These are phyloP conservation scores for Odontocolon sp. DNA, from an alignment of 2,888 invertebrate species.

Conservation along the genomic window DNA sequence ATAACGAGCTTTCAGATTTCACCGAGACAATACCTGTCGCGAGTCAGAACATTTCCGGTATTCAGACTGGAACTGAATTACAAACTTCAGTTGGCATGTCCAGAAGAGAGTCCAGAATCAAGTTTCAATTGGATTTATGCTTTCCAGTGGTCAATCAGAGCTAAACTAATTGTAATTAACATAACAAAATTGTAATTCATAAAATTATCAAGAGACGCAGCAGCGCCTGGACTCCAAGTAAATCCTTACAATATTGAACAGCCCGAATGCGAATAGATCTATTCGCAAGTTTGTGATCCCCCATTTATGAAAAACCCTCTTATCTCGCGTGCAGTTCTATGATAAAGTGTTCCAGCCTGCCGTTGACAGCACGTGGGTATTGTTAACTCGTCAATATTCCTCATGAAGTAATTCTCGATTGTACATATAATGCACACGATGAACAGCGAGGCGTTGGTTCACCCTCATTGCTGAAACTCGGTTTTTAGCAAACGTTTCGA, in stretches of 20 bases:
- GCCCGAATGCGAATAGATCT: conserved; percentile 40
- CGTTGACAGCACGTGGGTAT: conserved; percentile 72
- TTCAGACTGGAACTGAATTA: not conserved
- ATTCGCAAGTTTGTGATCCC: conserved; percentile 25
- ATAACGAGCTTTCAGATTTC: conserved; percentile 16
- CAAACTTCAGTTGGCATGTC: too few relatives aligned
- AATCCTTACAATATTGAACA: not conserved
- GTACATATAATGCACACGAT: not conserved
- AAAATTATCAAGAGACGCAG: too few relatives aligned
- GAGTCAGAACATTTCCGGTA: not conserved
- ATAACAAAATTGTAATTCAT: not conserved
- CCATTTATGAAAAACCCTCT: conserved; percentile 61
- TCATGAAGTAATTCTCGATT: conserved; percentile 11
- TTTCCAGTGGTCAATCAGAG: too few relatives aligned
- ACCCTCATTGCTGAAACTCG: not conserved
- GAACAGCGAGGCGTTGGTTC: not conserved
- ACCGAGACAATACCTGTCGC: not conserved
- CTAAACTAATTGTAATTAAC: not conserved
- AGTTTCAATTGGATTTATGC: too few relatives aligned
- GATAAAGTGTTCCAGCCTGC: conserved; percentile 75
- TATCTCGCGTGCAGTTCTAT: conserved; percentile 54
- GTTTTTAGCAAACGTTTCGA: too few relatives aligned
- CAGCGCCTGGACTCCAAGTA: not conserved
- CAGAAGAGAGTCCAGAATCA: too few relatives aligned
- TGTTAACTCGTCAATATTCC: conserved; percentile 69